Conservation (phyloP, 2,113 vertebrate species). For the Neolamprologus cancellatus region DNA sequence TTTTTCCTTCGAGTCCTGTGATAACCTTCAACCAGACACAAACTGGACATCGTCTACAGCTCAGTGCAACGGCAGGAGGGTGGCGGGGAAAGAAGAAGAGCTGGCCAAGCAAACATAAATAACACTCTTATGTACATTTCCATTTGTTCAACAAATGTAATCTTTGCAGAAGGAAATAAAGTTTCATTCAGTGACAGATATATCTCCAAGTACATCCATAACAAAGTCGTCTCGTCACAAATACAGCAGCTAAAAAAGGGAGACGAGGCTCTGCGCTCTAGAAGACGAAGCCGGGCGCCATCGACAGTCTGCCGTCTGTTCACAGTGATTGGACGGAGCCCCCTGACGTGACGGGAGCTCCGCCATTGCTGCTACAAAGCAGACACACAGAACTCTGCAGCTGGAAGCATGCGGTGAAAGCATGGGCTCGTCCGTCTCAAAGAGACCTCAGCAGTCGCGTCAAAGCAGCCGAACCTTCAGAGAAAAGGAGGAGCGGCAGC, state of each 20-base stretch:
- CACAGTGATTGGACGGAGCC: conserved; percentile 35
- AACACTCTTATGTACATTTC: conserved; percentile 16
- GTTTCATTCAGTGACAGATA: conserved; percentile 10
- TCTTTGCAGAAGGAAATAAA: conserved; percentile 9
- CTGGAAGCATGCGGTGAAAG: background rate
- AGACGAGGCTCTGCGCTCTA: background rate
- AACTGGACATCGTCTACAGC: background rate
- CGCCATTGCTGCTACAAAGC: background rate
- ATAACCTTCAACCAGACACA: background rate
- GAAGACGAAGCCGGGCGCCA: background rate
- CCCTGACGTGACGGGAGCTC: background rate
- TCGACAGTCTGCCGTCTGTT: background rate
- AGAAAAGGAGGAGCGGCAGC: background rate
- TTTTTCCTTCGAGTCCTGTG: conserved; percentile 4
- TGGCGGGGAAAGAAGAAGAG: background rate
- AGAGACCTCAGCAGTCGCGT: background rate
- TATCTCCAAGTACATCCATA: background rate
- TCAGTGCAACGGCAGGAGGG: background rate
- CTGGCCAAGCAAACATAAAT: background rate
- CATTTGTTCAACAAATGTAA: conserved; percentile 39
- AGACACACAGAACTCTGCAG: background rate
- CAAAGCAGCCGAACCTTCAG: background rate
- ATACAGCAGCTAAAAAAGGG: conserved; percentile 49
- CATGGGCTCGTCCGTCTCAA: background rate
- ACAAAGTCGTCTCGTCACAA: background rate